Evolutionary conservation across 2,888 invertebrate genomes (phyloP).

Genomic region (Embidobia sp.): DNA sequence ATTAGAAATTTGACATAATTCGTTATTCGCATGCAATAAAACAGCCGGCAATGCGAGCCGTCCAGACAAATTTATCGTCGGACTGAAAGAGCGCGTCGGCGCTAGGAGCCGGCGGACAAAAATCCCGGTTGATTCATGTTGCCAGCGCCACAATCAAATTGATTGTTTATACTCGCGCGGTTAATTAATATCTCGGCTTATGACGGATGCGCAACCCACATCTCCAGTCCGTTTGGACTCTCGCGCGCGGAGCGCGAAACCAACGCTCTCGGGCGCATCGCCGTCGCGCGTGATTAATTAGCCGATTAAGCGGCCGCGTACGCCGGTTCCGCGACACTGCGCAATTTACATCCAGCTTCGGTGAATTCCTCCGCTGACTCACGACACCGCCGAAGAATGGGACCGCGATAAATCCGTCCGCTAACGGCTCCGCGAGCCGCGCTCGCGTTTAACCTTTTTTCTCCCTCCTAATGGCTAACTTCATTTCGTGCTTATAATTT

Average conservation of each 20-base stretch:
- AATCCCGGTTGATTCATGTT: conserved; percentile 1
- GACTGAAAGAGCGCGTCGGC: too few relatives aligned
- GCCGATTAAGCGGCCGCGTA: conserved; percentile 26
- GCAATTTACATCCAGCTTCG: conserved; percentile 36
- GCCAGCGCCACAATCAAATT: conserved; percentile 10
- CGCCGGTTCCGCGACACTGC: not conserved
- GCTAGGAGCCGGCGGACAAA: not conserved
- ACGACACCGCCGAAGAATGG: conserved; percentile 13
- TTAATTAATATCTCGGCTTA: conserved; percentile 23
- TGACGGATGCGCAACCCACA: conserved; percentile 20
- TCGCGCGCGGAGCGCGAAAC: not conserved
- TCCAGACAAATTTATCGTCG: too few relatives aligned
- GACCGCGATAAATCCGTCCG: conserved; percentile 15
- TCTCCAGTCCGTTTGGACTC: conserved; percentile 2
- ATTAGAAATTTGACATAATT: too few relatives aligned
- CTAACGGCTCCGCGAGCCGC: conserved; percentile 4
- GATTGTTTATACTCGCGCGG: conserved; percentile 11
- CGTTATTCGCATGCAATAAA: too few relatives aligned
- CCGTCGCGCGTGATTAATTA: conserved; percentile 47
- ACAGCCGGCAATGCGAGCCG: too few relatives aligned
- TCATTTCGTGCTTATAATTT: not conserved
- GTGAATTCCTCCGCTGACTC: conserved; percentile 21
- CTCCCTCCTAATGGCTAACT: too few relatives aligned
- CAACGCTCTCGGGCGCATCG: conserved; percentile 4
- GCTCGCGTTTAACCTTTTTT: too few relatives aligned